Conservation (phyloP, 2,113 vertebrate species). For the Bucco capensis region DNA sequence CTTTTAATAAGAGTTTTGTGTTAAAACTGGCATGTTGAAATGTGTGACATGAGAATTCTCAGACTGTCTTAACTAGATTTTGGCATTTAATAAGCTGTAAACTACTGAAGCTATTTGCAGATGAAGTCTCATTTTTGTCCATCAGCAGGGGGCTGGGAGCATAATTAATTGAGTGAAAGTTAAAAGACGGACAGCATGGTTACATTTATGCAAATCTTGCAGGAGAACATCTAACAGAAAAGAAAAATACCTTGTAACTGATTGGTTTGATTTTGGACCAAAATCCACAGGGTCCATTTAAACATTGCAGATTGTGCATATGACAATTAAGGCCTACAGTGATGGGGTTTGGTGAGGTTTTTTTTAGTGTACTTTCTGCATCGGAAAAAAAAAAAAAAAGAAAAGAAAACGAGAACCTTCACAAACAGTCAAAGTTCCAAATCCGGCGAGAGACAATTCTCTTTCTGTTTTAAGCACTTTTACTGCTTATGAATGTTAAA, state of each 20-base stretch:
- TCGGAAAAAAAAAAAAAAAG: conserved; percentile 45
- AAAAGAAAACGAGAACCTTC: conserved; percentile 29
- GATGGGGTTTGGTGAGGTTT: background rate
- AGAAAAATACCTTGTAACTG: conserved; percentile 70
- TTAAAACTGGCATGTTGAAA: conserved; percentile 73
- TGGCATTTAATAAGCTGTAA: conserved; percentile 85
- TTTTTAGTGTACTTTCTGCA: conserved; percentile 28
- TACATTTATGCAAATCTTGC: conserved; percentile 82
- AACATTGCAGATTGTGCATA: conserved; percentile 65
- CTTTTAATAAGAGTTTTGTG: conserved; percentile 71
- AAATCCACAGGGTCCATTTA: conserved; percentile 79
- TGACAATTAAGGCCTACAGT: conserved; percentile 70
- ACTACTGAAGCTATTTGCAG: conserved; percentile 81
- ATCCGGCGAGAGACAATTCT: conserved; percentile 66
- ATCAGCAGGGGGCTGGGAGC: conserved; percentile 79
- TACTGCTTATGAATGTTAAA: conserved; percentile 69
- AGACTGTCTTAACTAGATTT: conserved; percentile 82
- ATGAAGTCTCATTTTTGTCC: conserved; percentile 83
- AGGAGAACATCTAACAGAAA: conserved; percentile 70
- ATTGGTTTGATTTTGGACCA: conserved; percentile 71
- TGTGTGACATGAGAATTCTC: conserved; percentile 76
- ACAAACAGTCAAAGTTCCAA: conserved; percentile 40
- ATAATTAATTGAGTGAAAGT: conserved; percentile 85
- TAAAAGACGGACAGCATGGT: conserved; percentile 79
- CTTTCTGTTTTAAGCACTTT: conserved; percentile 52